phyloP scores from a whole-genome alignment of 2,888 invertebrate species.

The Glyphotaelius pellucidus region DNA sequence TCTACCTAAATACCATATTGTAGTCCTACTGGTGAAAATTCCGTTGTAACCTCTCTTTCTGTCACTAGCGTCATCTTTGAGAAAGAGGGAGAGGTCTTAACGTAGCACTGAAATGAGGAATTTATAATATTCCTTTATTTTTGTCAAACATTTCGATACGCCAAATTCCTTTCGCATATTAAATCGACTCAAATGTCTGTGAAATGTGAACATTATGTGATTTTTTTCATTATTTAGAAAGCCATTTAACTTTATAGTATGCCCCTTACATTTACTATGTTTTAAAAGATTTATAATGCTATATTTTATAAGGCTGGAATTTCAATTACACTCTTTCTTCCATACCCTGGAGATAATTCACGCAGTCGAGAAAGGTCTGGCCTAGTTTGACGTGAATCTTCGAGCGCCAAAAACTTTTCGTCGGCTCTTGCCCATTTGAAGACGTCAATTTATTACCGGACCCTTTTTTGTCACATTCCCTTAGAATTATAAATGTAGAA shows the following conservation, averaged over 20 bases:
- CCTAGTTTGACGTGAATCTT: slow-evolving; percentile 11
- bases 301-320: slow-evolving; percentile 15
- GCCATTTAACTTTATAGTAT: background rate
- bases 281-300: background rate
- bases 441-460: slow-evolving; percentile 47
- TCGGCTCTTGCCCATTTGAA: slow-evolving; percentile 33
- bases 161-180: background rate
- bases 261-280: background rate
- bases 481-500: slow-evolving; percentile 52
- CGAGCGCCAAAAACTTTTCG: slow-evolving; percentile 37
- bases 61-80: background rate
- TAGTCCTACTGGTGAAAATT: no score
- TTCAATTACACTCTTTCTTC: slow-evolving; percentile 30
- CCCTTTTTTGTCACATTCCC: slow-evolving; percentile 54
- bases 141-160: background rate
- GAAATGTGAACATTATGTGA: background rate
- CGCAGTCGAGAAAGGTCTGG: slow-evolving; percentile 15
- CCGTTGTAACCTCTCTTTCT: no score
- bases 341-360: slow-evolving; percentile 18
- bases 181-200: background rate
- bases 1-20: no score
- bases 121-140: background rate
- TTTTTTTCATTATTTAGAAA: background rate
- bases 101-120: background rate
- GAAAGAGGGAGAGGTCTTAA: background rate